Conservation (phyloP, 2,888 invertebrate species). For the Sinohyriopsis cumingii region DNA sequence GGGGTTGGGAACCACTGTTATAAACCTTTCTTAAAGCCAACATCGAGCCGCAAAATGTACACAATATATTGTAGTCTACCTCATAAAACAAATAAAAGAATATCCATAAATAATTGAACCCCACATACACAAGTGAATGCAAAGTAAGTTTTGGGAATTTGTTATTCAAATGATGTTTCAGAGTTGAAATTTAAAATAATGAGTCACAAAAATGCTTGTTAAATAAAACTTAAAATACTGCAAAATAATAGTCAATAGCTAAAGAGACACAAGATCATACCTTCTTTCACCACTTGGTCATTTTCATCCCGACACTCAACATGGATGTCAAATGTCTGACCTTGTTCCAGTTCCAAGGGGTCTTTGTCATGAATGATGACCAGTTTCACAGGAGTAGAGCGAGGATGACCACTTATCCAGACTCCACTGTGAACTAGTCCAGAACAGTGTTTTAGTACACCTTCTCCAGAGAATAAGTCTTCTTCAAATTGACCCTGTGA, state of each 20-base stretch:
- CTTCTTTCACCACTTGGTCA: conserved; percentile 54
- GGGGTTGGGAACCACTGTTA: too few species aligned
- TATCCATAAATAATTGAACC: too few species aligned
- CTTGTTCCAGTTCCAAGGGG: conserved; percentile 54
- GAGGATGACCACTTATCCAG: conserved; percentile 67
- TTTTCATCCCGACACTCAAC: conserved; percentile 62
- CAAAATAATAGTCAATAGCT: too few species aligned
- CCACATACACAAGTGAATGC: too few species aligned
- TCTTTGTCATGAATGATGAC: conserved; percentile 43
- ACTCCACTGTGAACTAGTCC: conserved; percentile 66
- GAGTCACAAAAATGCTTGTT: too few species aligned
- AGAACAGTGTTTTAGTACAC: conserved; percentile 64
- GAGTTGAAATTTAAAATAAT: too few species aligned
- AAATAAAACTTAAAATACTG: too few species aligned
- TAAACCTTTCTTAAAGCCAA: too few species aligned
- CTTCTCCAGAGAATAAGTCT: conserved; percentile 67
- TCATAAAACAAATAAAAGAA: too few species aligned
- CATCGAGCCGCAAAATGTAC: neutral
- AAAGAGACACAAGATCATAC: conserved; percentile 27
- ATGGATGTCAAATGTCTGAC: conserved; percentile 55
- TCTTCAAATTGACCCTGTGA: conserved; percentile 68
- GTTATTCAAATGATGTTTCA: too few species aligned
- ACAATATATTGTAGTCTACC: neutral
- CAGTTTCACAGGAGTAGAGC: conserved; percentile 58
- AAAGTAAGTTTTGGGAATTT: too few species aligned